These are phyloP conservation scores for Phylloscopus trochiloides DNA, from an alignment of 2,113 vertebrate genomes.

Conservation along the genomic window DNA sequence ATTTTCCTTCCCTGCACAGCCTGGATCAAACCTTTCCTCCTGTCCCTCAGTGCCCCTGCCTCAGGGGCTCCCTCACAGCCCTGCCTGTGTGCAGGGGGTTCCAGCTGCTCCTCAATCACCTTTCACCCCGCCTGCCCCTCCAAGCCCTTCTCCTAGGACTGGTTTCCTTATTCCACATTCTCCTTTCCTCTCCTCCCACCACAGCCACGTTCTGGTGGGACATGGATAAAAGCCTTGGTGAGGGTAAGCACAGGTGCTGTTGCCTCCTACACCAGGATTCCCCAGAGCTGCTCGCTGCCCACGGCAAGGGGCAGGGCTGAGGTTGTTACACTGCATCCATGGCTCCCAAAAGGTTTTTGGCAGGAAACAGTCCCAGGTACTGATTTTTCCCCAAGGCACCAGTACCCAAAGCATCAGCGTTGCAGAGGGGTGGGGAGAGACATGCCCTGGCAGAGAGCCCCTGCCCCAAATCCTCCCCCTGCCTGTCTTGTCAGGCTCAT, in stretches of 20 bases:
- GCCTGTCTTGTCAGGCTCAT: not conserved
- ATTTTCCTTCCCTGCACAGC: accelerated
- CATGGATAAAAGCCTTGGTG: not conserved
- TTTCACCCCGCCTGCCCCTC: accelerated
- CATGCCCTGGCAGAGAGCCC: not conserved
- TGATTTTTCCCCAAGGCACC: not conserved
- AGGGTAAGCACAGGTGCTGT: not conserved
- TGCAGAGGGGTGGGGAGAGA: not conserved
- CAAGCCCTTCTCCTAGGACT: not conserved
- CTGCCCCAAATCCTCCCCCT: not conserved
- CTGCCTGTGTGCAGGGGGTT: accelerated
- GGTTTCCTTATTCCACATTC: not conserved
- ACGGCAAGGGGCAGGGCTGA: accelerated
- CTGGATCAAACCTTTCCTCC: not conserved
- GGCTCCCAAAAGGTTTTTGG: not conserved
- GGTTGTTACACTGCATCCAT: not conserved
- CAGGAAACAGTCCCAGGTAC: not conserved
- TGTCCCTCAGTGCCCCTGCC: accelerated
- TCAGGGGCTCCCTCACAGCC: not conserved
- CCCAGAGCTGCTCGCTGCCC: not conserved
- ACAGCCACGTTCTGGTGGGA: not conserved
- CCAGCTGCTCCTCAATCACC: not conserved
- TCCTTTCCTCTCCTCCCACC: not conserved
- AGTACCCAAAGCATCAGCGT: not conserved
- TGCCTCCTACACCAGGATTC: accelerated